A percentile compares a stretch with the other conserved stretches of the same genome.
Evolutionary conservation across 2,888 invertebrate genomes (phyloP).

Genomic region (Zele albiditarsus): DNA sequence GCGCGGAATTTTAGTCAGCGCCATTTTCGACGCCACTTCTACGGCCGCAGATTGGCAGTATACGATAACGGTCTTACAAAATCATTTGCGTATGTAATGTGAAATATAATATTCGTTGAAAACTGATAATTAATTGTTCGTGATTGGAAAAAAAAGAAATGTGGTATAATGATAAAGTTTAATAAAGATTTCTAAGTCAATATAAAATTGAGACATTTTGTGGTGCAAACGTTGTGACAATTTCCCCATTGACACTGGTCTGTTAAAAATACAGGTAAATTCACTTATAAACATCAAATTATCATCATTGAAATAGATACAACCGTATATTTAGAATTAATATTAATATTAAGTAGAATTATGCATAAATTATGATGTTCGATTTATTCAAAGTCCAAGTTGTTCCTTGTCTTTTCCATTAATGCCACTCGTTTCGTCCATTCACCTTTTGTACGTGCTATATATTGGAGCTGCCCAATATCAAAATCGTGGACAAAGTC

Average conservation of each 20-base stretch:
- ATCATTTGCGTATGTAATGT: too few species aligned
- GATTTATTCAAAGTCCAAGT: neutral
- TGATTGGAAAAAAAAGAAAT: too few species aligned
- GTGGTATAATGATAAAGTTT: neutral
- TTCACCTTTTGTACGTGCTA: conserved; percentile 81
- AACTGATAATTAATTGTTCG: too few species aligned
- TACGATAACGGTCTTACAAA: too few species aligned
- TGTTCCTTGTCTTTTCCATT: neutral
- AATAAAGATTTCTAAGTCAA: neutral
- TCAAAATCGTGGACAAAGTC: conserved; percentile 93
- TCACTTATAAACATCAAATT: neutral
- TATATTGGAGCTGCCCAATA: conserved; percentile 97
- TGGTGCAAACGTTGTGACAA: neutral
- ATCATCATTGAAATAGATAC: too few species aligned
- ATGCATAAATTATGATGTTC: neutral
- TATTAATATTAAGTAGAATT: too few species aligned
- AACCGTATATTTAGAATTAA: too few species aligned
- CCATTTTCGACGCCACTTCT: neutral
- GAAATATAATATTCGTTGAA: too few species aligned
- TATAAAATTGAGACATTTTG: neutral
- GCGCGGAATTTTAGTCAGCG: neutral
- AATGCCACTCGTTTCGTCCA: conserved; percentile 60
- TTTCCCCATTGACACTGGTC: neutral
- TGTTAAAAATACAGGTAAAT: neutral
- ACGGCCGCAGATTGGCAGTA: too few species aligned